Evolutionary conservation across 1,140 invertebrate species (phyloP).

Genomic region (Philotrypesis tridentata): DNA sequence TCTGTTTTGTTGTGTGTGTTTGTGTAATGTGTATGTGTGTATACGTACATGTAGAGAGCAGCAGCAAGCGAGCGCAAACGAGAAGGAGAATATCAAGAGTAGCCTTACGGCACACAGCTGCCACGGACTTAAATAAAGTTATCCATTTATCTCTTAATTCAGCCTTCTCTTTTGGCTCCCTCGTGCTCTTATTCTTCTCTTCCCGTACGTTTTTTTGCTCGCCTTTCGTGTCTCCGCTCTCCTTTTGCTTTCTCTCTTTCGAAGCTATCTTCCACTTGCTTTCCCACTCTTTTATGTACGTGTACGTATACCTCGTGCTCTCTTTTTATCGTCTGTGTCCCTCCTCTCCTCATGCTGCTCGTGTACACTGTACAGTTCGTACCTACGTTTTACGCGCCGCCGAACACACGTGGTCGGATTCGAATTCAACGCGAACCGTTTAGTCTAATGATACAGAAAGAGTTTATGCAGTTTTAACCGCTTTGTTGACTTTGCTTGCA

Average conservation of each 20-base stretch:
- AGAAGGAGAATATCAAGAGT: not conserved
- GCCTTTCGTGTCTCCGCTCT: not conserved
- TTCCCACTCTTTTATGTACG: conserved; percentile 24
- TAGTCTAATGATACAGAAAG: not conserved
- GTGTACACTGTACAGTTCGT: not conserved
- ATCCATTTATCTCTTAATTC: conserved; percentile 48
- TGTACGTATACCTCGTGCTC: not conserved
- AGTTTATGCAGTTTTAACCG: not conserved
- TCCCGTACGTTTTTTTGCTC: not conserved
- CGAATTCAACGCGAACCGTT: not conserved
- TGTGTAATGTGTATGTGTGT: not conserved
- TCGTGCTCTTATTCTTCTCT: conserved; percentile 2
- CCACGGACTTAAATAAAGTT: conserved; percentile 37
- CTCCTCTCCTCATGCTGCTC: not conserved
- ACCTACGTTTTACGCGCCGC: not conserved
- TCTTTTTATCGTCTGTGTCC: not conserved
- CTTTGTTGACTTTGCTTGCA: not conserved
- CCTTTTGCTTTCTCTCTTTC: not conserved
- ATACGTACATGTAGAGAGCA: not conserved
- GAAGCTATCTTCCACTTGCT: conserved; percentile 35
- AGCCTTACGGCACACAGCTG: conserved; percentile 3
- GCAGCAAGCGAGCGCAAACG: not conserved
- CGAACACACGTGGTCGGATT: not conserved
- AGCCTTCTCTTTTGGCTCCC: not conserved
- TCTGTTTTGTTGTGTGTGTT: not conserved